These are phyloP conservation scores for Palythoa heliodiscus DNA, from an alignment of 92 coral and sea anemone species.

Conservation along the genomic window DNA sequence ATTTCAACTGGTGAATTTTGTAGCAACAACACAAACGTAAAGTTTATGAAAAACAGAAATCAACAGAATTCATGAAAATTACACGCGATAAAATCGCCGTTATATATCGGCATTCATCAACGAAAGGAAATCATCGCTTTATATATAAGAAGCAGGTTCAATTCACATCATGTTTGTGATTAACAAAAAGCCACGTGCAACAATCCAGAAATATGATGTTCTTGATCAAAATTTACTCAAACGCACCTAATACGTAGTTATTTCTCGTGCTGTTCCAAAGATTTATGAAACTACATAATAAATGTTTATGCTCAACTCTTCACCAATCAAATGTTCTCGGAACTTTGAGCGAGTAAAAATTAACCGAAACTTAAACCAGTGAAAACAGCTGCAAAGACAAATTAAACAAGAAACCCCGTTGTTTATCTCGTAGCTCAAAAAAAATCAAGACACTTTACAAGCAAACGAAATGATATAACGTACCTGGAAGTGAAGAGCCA, in stretches of 20 bases:
- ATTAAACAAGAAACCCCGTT: neutral
- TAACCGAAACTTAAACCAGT: neutral
- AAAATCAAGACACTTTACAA: neutral
- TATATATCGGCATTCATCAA: neutral
- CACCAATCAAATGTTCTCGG: neutral
- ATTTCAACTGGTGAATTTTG: neutral
- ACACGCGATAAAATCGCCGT: neutral
- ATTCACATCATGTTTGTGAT: neutral
- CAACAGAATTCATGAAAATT: neutral
- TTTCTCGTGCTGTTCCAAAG: neutral
- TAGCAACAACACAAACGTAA: too few relatives aligned
- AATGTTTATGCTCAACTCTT: neutral
- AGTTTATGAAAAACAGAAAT: neutral
- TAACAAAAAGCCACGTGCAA: neutral
- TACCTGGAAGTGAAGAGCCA: constrained; percentile 26
- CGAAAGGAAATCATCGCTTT: neutral
- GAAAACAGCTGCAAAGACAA: neutral
- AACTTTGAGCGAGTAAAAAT: neutral
- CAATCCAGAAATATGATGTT: neutral
- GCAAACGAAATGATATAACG: constrained; percentile 19
- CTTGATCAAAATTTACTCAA: neutral
- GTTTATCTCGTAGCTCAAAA: neutral
- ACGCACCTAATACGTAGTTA: neutral
- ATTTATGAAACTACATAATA: neutral
- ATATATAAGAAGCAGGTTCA: neutral